Evolutionary conservation across 2,888 invertebrate species (phyloP), one percentile per base, ranked within the genome.

Genomic region (Trachelus iudaicus): DNA sequence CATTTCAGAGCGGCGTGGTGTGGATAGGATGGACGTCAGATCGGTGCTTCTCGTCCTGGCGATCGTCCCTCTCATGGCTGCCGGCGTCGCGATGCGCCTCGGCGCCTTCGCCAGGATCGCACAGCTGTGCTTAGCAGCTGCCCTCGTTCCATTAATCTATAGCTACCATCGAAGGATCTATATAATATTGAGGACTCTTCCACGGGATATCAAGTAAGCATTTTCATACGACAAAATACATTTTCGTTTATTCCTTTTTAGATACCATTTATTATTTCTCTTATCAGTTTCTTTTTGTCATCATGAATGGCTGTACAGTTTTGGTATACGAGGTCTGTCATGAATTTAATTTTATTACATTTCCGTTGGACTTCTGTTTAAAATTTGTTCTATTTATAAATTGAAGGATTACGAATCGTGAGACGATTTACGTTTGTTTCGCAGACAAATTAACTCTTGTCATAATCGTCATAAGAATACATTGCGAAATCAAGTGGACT

Each of bases 201-300:
- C 90, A 15, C 85, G 91, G 31, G 91, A 91, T 69, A 82, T 91
- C 81, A 90, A 86, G 90, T 90, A 79, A 90, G 89, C 87, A 69
- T 31, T 71, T 71, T 34, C 31, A 6, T 56, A 23, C 4, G 40
- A 40, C 9, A 23, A 56, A 56, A 56, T 56, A 56, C 56, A 56
- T 23, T 56, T 56, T 23, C 2, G 4, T 40, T 23, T 56, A 56
- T 56, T 23, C 6, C 56, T 56, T 9, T 23, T 56, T 56, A 15
- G 9, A 56, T 23, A 2, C 23, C 56, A 0, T 23, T 23, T 40
- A 4, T 40, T 23, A 40, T 23, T 15, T 23, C 56, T 3, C 9
- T 56, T 9, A 9, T 9, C 2, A 23, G 56, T 15, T 56, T 56
- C 6, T 9, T 2, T 15, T 23, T 56, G 6, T 23, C 6, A 1